phyloP scores from a whole-genome alignment of 2,797 vertebrate species.

The Pipistrellus pipistrellus region DNA sequence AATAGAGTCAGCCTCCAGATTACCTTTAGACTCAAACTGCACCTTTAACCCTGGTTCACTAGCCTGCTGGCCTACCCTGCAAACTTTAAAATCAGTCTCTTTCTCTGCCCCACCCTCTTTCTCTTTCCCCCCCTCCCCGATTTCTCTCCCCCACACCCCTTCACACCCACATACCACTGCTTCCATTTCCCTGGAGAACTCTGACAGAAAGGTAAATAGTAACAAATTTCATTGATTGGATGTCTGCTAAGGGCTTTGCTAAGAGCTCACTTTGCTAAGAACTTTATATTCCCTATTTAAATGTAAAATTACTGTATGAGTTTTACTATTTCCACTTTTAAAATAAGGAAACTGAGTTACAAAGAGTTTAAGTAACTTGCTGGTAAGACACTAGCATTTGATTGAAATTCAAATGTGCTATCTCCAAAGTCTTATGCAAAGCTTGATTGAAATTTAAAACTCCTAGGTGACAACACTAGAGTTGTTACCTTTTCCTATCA shows the following conservation, averaged over 20 bases:
- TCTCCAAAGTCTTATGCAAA: neutral
- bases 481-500: neutral
- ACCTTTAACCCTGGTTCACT: neutral
- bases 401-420: neutral
- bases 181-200: neutral
- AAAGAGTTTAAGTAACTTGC: neutral
- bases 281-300: neutral
- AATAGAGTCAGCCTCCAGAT: neutral
- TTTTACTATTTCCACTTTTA: neutral
- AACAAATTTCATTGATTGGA: neutral
- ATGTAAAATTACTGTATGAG: neutral
- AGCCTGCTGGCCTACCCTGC: neutral
- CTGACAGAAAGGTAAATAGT: neutral
- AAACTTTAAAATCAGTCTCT: neutral
- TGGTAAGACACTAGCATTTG: neutral
- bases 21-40: neutral
- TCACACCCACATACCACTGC: neutral
- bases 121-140: neutral
- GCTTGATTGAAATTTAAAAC: neutral
- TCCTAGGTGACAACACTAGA: neutral
- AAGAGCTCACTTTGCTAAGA: neutral
- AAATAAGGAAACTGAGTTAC: neutral
- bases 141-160: accelerated
- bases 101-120: neutral
- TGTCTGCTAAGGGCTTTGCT: neutral